Conservation (phyloP, 2,113 vertebrate species). For the Hemiprocne comata region DNA sequence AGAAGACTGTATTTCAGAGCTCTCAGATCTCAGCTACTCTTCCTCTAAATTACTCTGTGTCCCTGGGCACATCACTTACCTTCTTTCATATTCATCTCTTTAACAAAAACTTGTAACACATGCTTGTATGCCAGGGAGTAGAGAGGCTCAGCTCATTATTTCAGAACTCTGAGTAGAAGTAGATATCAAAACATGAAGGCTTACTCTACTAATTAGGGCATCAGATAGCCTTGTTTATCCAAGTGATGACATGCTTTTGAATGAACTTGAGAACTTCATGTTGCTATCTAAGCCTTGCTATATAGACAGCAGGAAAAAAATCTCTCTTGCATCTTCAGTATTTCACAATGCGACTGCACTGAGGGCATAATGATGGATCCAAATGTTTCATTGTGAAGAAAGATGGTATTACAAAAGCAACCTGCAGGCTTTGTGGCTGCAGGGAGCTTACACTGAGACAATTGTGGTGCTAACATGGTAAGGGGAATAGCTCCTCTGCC, state of each 20-base stretch:
- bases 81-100: neutral
- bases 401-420: neutral
- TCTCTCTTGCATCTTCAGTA: neutral
- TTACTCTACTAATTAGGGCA: conserved; percentile 39
- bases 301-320: neutral
- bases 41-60: conserved; percentile 7
- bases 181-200: neutral
- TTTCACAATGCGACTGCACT: neutral
- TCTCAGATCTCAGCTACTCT: neutral
- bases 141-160: conserved; percentile 35
- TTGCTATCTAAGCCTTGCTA: neutral
- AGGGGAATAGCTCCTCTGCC: neutral
- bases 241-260: conserved; percentile 13
- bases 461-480: neutral
- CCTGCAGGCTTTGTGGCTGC: neutral
- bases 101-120: neutral
- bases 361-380: neutral
- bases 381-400: neutral
- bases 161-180: conserved; percentile 10
- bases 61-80: neutral
- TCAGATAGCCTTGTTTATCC: conserved; percentile 9
- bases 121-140: neutral
- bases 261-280: neutral
- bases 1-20: neutral
- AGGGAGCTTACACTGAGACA: neutral